Base-by-base conservation (phyloP, 64 coral and sea anemone genomes). In the Catalaphyllia jardinei region DNA sequence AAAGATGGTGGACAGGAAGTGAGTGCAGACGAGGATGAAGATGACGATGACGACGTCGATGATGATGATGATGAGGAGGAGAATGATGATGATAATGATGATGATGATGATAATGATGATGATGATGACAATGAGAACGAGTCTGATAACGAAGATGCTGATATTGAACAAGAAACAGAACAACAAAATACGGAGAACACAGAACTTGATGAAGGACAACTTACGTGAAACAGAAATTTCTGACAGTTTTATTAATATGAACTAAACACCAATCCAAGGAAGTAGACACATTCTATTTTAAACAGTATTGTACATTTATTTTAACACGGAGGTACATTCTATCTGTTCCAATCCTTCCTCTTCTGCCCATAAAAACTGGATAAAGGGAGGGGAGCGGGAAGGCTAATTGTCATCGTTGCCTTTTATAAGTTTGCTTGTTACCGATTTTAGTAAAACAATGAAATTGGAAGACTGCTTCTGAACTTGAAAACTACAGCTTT, bases 1-100 rank as follows among this genome's bases (percentile, higher is more conserved):
- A 91, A 28, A 91, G 79, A 91, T 61, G 64, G 52, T 17, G 89
- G 89, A 22, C 65, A 83, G 62, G 72, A 83, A 62, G 79, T 91
- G 1, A 75, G 78, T n/a, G 78, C 73, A 35, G 89, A 91, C 50
- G 89, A 90, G 0, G 89, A 90, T 29, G 79, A 90, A 14, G 89
- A 83, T 24, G 79, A 85, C 50, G 31, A 50, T 35, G 81, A 51
- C 7, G 81, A 71, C 0, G 62, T 71, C 1, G 63, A 85, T 7
- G 33, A 84, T 1, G 62, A 84, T 15, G 62, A 46, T 7, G 80
- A 84, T 4, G 62, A 84, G 0, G 62, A 84, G 15, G 79, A 64
- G 0, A 60, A 63, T 0, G 79, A 65, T 7, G 54, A 80, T 4
- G 78, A 60, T 8, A 22, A 72, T 4, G 27, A 86, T 31, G 64